Evolutionary conservation across 2,797 vertebrate genomes (phyloP).

Genomic region (Cyprinella venusta): DNA sequence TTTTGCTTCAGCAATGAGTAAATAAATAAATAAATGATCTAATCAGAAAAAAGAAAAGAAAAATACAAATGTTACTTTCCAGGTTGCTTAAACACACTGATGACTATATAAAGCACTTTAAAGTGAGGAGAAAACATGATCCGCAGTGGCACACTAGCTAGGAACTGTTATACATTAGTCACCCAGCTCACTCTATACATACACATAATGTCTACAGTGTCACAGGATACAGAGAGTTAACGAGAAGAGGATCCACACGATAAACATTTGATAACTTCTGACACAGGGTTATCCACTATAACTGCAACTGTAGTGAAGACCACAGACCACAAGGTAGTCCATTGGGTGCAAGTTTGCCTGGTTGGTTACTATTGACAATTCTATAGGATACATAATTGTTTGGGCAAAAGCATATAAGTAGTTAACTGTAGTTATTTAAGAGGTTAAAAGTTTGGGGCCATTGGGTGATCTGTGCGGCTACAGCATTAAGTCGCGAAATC

Average conservation of each 20-base stretch:
- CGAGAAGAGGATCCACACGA: not conserved
- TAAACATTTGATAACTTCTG: slow-evolving; percentile 16
- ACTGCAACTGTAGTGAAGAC: not conserved
- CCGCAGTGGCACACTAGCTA: not conserved
- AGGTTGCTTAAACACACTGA: not conserved
- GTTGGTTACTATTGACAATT: not conserved
- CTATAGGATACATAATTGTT: slow-evolving; percentile 5
- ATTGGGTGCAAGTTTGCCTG: not conserved
- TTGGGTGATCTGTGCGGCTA: slow-evolving; percentile 33
- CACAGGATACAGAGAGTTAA: slow-evolving; percentile 11
- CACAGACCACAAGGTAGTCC: not conserved
- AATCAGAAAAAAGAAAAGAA: not conserved
- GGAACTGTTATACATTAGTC: slow-evolving; percentile 14
- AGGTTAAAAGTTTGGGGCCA: not conserved
- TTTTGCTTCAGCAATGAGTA: not conserved
- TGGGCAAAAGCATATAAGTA: not conserved
- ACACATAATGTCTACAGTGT: slow-evolving; percentile 19
- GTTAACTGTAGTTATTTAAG: not conserved
- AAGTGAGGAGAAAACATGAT: slow-evolving; percentile 4
- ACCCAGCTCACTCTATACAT: slow-evolving; percentile 4
- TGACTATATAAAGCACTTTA: not conserved
- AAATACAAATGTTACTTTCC: not conserved
- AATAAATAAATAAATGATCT: not conserved
- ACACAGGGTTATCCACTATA: not conserved
- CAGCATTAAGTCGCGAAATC: not conserved